These are phyloP conservation scores for Cassiopea xamachana DNA, from an alignment of 30 jellyfish, hydroid and myxozoan species.

Conservation along the genomic window DNA sequence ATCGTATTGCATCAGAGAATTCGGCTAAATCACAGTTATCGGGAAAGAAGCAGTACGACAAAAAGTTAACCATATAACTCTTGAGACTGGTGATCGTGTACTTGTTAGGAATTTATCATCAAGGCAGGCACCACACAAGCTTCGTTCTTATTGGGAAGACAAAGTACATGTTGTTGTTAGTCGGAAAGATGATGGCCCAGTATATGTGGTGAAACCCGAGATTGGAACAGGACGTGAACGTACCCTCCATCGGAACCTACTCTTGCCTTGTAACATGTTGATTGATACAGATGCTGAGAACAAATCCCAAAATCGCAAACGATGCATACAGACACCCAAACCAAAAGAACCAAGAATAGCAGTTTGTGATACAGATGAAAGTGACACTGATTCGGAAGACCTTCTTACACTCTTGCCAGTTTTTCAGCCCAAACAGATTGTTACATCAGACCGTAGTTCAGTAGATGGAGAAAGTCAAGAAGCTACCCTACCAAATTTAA, in stretches of 20 bases:
- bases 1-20: constrained; percentile 31
- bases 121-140: constrained; percentile 43
- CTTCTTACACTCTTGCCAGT: constrained; percentile 11
- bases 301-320: neutral
- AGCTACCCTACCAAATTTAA: too few relatives aligned
- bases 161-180: constrained; percentile 8
- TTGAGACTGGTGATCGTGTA: constrained; percentile 26
- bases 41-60: constrained; percentile 5
- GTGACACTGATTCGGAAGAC: constrained; percentile 25
- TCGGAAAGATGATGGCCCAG: constrained; percentile 46
- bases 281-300: neutral
- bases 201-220: constrained; percentile 29
- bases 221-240: constrained; percentile 13
- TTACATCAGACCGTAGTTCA: neutral
- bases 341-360: constrained; percentile 14
- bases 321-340: neutral
- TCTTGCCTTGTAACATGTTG: constrained; percentile 30
- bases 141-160: constrained; percentile 37
- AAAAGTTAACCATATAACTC: neutral
- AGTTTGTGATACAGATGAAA: neutral
- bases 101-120: neutral
- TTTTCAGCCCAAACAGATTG: neutral
- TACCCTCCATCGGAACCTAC: constrained; percentile 35
- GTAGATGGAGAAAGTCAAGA: too few relatives aligned
- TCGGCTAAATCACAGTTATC: neutral